phyloP scores from a whole-genome alignment of 2,113 vertebrate genomes.

The Saguinus imperator region DNA sequence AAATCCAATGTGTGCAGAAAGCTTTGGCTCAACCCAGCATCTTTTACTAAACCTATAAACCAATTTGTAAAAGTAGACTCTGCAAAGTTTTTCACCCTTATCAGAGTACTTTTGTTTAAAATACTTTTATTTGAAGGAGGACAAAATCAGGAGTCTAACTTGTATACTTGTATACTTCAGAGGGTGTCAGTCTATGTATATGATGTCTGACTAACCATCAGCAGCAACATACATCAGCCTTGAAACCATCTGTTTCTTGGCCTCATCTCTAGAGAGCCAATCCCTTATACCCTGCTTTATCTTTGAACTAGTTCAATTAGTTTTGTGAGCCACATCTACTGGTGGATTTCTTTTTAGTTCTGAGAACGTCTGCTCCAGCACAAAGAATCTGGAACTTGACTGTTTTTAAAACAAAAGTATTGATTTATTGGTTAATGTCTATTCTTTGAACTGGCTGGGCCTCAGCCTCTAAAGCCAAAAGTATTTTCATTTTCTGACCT shows the following conservation, averaged over 20 bases:
- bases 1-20: neutral
- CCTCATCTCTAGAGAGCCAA: neutral
- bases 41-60: neutral
- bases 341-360: neutral
- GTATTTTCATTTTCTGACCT: neutral
- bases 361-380: neutral
- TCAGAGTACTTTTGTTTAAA: neutral
- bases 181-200: neutral
- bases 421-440: neutral
- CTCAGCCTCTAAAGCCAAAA: neutral
- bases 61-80: neutral
- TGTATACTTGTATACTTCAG: neutral
- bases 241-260: neutral
- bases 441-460: neutral
- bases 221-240: neutral
- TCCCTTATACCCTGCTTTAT: neutral
- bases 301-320: neutral
- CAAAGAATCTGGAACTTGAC: neutral
- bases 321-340: neutral
- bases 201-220: neutral
- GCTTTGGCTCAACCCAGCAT: neutral
- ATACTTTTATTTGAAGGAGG: neutral
- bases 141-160: neutral
- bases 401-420: neutral
- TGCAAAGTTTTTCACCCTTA: neutral